phyloP scores from a whole-genome alignment of 2,888 invertebrate species.

The Volucella inflata region DNA sequence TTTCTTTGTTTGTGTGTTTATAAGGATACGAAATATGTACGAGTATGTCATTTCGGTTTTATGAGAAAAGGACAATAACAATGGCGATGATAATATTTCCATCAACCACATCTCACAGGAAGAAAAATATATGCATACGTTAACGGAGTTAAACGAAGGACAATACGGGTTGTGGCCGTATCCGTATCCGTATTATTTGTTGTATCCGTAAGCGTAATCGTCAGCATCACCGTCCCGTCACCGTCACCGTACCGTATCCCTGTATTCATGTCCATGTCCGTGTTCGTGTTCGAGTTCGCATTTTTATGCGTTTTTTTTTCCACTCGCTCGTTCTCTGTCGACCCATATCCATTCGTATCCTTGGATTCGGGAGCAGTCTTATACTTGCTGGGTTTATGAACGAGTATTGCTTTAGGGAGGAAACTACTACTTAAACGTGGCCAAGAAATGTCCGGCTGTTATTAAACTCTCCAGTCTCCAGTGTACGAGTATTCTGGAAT shows the following conservation, averaged over 20 bases:
- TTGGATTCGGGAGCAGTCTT: too few species aligned
- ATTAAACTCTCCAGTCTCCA: constrained; percentile 54
- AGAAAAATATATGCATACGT: constrained; percentile 44
- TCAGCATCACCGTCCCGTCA: too few species aligned
- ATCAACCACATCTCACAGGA: constrained; percentile 60
- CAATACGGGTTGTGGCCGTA: constrained; percentile 55
- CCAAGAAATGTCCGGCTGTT: constrained; percentile 73
- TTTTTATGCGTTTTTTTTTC: constrained; percentile 66
- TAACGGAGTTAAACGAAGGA: constrained; percentile 49
- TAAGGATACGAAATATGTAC: constrained; percentile 41
- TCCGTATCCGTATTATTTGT: too few species aligned
- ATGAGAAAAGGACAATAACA: constrained; percentile 61
- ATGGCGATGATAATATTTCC: constrained; percentile 69
- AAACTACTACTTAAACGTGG: constrained; percentile 74
- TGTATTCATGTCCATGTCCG: too few species aligned
- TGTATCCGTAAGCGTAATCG: too few species aligned
- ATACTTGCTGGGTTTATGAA: constrained; percentile 22
- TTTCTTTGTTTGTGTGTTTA: background rate
- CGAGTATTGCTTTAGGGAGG: constrained; percentile 58
- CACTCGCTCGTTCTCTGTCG: background rate
- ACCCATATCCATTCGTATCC: constrained; percentile 19
- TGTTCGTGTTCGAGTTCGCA: constrained; percentile 4
- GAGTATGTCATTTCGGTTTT: constrained; percentile 55
- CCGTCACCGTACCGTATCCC: too few species aligned
- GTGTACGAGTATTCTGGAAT: constrained; percentile 67